Conservation (phyloP, 92 coral and sea anemone species). For the Paragorgia papillata region DNA sequence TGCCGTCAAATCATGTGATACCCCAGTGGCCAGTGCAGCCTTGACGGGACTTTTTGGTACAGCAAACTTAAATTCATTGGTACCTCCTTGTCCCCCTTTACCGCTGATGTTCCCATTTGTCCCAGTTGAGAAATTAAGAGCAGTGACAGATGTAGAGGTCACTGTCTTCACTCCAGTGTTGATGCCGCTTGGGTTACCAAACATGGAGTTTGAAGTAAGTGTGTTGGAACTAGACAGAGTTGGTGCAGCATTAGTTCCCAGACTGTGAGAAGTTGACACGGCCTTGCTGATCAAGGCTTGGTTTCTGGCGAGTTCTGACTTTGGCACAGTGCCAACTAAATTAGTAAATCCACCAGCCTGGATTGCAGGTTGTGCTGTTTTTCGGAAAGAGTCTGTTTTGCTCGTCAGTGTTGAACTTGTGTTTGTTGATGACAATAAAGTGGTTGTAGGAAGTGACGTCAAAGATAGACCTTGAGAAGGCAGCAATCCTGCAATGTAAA, state of each 20-base stretch:
- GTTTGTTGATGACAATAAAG: not conserved
- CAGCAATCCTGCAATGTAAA: not conserved
- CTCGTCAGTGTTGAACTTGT: not conserved
- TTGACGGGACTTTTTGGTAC: not conserved
- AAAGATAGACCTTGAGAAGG: not conserved
- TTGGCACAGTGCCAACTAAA: too few species aligned
- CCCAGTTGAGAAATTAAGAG: not conserved
- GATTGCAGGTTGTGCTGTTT: not conserved
- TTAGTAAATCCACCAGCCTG: too few species aligned
- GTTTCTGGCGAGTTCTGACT: too few species aligned
- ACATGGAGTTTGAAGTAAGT: not conserved
- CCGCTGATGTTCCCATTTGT: not conserved
- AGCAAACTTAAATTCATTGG: conserved; percentile 6
- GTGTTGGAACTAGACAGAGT: not conserved
- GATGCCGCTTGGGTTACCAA: not conserved
- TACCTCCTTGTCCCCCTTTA: not conserved
- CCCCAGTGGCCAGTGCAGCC: not conserved
- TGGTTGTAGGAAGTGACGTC: not conserved
- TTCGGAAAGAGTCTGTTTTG: not conserved
- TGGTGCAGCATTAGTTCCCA: not conserved
- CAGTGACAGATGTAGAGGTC: too few species aligned
- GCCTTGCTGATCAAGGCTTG: not conserved
- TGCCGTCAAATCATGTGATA: not conserved
- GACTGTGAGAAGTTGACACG: not conserved
- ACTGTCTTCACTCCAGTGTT: not conserved